A percentile compares a stretch with the other conserved stretches of the same genome.
phyloP scores from a whole-genome alignment of 2,888 invertebrate genomes.

The Gryllus longicercus region DNA sequence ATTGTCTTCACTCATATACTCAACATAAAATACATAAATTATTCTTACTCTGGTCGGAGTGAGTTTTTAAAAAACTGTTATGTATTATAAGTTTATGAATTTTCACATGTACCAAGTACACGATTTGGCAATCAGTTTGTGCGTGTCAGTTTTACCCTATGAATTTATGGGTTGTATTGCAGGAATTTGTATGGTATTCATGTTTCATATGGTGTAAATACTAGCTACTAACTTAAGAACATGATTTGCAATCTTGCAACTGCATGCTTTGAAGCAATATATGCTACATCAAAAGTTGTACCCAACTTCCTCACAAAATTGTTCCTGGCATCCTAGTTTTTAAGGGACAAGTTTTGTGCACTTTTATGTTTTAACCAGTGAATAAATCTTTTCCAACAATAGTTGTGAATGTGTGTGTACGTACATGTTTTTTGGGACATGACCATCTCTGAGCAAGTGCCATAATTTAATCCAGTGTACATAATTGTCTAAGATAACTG shows the following conservation, averaged over 20 bases:
- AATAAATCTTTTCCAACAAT: background rate
- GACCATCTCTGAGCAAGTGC: background rate
- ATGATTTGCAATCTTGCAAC: background rate
- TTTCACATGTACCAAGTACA: no score
- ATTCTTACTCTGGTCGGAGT: no score
- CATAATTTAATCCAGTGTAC: background rate
- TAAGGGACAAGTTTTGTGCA: background rate
- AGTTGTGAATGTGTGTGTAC: background rate
- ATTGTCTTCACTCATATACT: no score
- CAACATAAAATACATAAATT: no score
- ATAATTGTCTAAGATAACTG: background rate
- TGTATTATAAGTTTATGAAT: no score
- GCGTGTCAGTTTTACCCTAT: no score
- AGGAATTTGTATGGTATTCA: background rate
- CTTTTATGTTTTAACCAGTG: background rate
- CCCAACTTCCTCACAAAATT: conserved; percentile 1
- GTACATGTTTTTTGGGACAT: background rate
- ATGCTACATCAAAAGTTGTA: conserved; percentile 2
- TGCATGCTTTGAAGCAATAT: background rate
- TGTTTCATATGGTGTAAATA: background rate
- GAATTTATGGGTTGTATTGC: background rate
- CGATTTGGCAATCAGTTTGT: no score
- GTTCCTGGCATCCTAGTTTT: background rate
- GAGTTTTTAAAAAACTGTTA: no score
- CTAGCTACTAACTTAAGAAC: background rate